These are phyloP conservation scores for Blastobasis lacticolella DNA, from an alignment of 2,888 invertebrate genomes.

Conservation along the genomic window DNA sequence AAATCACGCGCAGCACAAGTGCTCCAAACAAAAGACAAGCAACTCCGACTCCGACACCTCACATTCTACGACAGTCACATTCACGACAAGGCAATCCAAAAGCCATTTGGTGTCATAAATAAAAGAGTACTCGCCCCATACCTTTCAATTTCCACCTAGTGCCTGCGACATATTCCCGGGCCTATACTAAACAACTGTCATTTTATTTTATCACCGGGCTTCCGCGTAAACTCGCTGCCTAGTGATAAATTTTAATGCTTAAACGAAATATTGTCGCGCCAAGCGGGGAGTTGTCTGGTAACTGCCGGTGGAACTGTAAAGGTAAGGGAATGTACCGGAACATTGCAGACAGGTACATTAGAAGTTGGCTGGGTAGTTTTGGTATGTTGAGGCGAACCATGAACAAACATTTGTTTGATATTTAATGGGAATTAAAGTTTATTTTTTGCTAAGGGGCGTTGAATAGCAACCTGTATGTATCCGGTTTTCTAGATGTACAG, in stretches of 20 bases:
- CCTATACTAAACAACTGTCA: slow-evolving; percentile 72
- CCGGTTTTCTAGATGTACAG: too few species aligned
- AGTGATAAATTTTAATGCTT: slow-evolving; percentile 71
- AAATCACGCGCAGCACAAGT: too few species aligned
- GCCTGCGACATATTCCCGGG: slow-evolving; percentile 47
- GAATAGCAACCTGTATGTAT: too few species aligned
- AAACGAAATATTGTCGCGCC: slow-evolving; percentile 59
- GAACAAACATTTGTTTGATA: too few species aligned
- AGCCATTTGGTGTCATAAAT: slow-evolving; percentile 66
- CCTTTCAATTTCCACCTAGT: slow-evolving; percentile 69
- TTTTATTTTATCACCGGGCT: slow-evolving; percentile 72
- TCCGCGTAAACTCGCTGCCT: slow-evolving; percentile 60
- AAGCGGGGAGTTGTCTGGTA: too few species aligned
- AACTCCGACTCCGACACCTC: slow-evolving; percentile 17
- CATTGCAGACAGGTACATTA: too few species aligned
- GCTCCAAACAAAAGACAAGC: not conserved
- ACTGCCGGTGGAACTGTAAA: too few species aligned
- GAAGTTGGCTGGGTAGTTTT: too few species aligned
- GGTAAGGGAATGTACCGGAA: too few species aligned
- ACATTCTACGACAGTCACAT: slow-evolving; percentile 14
- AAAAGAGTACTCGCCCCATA: slow-evolving; percentile 67
- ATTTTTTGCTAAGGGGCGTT: too few species aligned
- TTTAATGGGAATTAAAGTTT: too few species aligned
- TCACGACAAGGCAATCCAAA: slow-evolving; percentile 61
- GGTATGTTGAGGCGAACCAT: too few species aligned